Evolutionary conservation across 1,140 invertebrate species (phyloP).

Genomic region (Delia radicum): DNA sequence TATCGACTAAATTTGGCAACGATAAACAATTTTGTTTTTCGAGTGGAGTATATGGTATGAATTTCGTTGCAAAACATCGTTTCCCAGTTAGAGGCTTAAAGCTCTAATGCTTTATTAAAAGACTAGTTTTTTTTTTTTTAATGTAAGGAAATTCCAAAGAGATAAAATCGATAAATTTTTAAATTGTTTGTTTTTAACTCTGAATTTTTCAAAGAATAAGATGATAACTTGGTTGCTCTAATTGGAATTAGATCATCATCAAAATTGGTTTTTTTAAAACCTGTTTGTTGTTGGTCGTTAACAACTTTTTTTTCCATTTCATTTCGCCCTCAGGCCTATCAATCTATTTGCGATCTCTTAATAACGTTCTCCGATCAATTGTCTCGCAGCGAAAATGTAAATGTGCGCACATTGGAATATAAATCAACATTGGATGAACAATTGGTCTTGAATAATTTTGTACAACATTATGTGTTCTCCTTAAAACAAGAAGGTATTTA

Average conservation of each 20-base stretch:
- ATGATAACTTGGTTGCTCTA: background rate
- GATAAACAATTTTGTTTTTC: no score
- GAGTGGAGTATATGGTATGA: no score
- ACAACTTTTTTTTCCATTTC: background rate
- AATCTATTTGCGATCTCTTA: conserved; percentile 91
- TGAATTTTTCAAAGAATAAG: background rate
- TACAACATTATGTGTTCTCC: conserved; percentile 89
- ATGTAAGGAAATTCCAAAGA: no score
- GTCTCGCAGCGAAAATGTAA: conserved; percentile 60
- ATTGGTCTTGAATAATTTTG: conserved; percentile 84
- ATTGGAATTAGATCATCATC: background rate
- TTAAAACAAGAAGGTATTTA: conserved; percentile 45
- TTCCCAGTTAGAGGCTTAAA: no score
- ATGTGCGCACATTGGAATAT: conserved; percentile 75
- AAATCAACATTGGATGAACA: conserved; percentile 80
- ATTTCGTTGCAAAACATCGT: no score
- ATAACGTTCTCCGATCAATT: conserved; percentile 94
- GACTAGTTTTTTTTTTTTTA: no score
- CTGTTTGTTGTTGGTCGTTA: no score
- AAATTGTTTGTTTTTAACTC: background rate
- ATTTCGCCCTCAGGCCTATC: conserved; percentile 73
- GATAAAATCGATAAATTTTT: no score
- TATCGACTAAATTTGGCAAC: no score
- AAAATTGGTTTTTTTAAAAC: no score
- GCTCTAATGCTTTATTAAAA: no score